Evolutionary conservation across 1,140 invertebrate genomes (phyloP).

Genomic region (Tetranychus urticae): DNA sequence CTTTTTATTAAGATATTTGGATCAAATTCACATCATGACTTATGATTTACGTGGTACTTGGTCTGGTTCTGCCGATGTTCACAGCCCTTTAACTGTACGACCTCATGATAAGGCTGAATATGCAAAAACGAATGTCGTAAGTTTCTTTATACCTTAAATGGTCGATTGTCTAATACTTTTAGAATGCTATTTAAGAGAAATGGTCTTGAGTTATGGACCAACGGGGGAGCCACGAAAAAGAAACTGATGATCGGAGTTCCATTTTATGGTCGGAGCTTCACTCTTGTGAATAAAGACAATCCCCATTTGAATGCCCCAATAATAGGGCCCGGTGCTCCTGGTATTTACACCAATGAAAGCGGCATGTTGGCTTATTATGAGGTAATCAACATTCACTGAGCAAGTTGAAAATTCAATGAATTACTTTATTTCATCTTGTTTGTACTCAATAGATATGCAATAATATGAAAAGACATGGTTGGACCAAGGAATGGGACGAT

Average conservation of each 20-base stretch:
- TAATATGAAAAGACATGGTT: constrained; percentile 36
- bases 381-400: too few species aligned
- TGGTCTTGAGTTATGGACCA: constrained; percentile 57
- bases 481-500: constrained; percentile 62
- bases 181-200: constrained; percentile 37
- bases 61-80: constrained; percentile 58
- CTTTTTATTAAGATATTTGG: constrained; percentile 28
- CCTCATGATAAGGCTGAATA: constrained; percentile 49
- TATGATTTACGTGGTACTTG: constrained; percentile 77
- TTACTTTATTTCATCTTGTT: neutral
- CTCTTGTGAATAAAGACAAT: constrained; percentile 46
- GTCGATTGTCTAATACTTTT: neutral
- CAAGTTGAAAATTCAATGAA: too few species aligned
- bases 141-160: neutral
- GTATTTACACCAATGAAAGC: constrained; percentile 26
- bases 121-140: constrained; percentile 49
- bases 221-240: constrained; percentile 56
- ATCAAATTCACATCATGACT: constrained; percentile 65
- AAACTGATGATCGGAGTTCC: constrained; percentile 68
- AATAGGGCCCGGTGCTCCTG: constrained; percentile 46
- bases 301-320: constrained; percentile 53
- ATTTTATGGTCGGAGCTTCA: constrained; percentile 60
- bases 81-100: constrained; percentile 39
- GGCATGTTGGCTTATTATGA: constrained; percentile 22
- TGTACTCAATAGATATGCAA: constrained; percentile 63